Evolutionary conservation across 2,113 vertebrate genomes (phyloP).

Genomic region (Tachysurus fulvidraco): DNA sequence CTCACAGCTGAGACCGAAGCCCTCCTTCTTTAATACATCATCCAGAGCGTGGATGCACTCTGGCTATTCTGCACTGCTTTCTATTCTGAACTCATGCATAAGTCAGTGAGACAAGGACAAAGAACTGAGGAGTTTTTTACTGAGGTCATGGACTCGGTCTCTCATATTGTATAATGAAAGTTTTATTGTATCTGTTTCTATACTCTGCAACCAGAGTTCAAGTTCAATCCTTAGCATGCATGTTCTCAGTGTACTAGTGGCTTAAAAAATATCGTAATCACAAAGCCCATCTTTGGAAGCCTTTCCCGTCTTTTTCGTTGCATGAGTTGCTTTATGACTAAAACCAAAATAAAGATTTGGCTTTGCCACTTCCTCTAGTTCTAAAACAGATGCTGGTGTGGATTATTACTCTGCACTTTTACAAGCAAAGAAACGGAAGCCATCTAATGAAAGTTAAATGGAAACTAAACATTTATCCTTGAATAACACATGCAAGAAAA

Average conservation of each 20-base stretch:
- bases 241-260: neutral
- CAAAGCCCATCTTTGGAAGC: neutral
- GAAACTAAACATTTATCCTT: neutral
- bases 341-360: neutral
- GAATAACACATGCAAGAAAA: neutral
- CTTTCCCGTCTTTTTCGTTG: neutral
- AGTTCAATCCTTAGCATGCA: neutral
- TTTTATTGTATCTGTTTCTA: conserved; percentile 38
- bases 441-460: neutral
- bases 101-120: conserved; percentile 35
- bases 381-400: neutral
- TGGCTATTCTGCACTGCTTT: conserved; percentile 32
- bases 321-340: neutral
- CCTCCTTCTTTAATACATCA: conserved; percentile 35
- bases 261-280: neutral
- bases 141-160: conserved; percentile 39
- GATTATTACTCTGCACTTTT: neutral
- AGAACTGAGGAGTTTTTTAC: conserved; percentile 37
- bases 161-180: conserved; percentile 24
- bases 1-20: conserved; percentile 29
- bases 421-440: neutral
- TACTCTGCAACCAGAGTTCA: conserved; percentile 24
- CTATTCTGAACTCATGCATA: conserved; percentile 40
- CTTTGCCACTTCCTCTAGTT: neutral
- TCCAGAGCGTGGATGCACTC: conserved; percentile 8